Evolutionary conservation across 1,140 invertebrate species (phyloP).

Genomic region (Hycleus cichorii): DNA sequence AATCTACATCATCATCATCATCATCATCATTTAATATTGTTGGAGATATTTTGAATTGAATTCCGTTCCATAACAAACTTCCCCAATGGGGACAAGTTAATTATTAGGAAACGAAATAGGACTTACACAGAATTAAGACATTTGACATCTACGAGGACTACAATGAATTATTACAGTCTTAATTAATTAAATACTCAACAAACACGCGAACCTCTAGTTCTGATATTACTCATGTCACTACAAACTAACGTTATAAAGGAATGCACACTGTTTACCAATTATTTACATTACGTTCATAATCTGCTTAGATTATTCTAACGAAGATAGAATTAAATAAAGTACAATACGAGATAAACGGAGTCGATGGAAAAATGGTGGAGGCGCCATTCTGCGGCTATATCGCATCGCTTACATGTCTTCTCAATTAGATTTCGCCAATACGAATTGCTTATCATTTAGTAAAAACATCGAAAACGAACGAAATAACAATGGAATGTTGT

Average conservation of each 20-base stretch:
- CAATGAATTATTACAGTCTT: constrained; percentile 36
- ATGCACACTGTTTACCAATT: not conserved
- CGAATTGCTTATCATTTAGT: too few species aligned
- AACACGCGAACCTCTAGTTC: constrained; percentile 12
- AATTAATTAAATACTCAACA: constrained; percentile 34
- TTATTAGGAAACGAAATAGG: constrained; percentile 32
- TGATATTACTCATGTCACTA: constrained; percentile 4
- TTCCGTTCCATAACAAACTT: constrained; percentile 13
- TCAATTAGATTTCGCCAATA: too few species aligned
- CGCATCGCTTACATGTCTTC: too few species aligned
- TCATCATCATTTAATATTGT: not conserved
- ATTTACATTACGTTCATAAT: constrained; percentile 10
- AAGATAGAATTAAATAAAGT: too few species aligned
- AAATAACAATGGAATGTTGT: too few species aligned
- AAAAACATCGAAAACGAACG: too few species aligned
- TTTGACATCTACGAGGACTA: constrained; percentile 33
- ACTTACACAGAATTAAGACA: constrained; percentile 31
- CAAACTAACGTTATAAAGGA: not conserved
- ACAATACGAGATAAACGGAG: too few species aligned
- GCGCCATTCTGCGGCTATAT: too few species aligned
- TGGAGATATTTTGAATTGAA: constrained; percentile 12
- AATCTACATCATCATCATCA: too few species aligned
- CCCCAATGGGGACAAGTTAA: constrained; percentile 25
- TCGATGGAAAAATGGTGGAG: too few species aligned
- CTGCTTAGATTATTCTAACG: too few species aligned